Evolutionary conservation across 2,113 vertebrate genomes (phyloP).

Genomic region (Trogon melanurus): DNA sequence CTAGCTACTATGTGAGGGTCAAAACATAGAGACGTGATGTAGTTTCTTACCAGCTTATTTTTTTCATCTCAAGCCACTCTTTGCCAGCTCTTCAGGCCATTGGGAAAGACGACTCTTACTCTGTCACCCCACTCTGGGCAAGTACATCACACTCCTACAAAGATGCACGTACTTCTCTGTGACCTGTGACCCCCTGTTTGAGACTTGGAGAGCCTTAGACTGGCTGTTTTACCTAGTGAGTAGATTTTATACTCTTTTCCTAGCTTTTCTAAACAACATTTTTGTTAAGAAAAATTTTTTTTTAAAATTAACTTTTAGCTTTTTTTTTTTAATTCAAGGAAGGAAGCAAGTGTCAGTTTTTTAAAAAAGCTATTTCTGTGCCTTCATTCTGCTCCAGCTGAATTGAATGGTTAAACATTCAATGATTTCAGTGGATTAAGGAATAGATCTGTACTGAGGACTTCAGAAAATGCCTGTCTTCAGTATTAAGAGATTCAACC

Average conservation of each 20-base stretch:
- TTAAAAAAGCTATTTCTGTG: background rate
- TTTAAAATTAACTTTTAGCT: background rate
- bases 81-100: background rate
- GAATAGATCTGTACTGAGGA: background rate
- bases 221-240: background rate
- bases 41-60: background rate
- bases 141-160: rapidly evolving
- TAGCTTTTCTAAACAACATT: background rate
- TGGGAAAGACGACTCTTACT: background rate
- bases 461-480: background rate
- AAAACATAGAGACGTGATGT: background rate
- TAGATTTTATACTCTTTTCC: background rate
- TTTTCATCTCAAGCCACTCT: background rate
- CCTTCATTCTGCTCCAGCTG: background rate
- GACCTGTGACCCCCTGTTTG: background rate
- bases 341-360: background rate
- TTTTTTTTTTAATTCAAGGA: background rate
- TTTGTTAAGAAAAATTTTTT: background rate
- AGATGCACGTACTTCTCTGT: background rate
- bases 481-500: background rate
- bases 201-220: background rate
- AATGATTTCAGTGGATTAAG: background rate
- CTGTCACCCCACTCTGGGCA: background rate
- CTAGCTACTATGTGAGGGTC: background rate
- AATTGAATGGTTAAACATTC: background rate